Evolutionary conservation across 1,140 invertebrate genomes (phyloP), one percentile per base, ranked within the genome.

Genomic region (Zophobas atratus): DNA sequence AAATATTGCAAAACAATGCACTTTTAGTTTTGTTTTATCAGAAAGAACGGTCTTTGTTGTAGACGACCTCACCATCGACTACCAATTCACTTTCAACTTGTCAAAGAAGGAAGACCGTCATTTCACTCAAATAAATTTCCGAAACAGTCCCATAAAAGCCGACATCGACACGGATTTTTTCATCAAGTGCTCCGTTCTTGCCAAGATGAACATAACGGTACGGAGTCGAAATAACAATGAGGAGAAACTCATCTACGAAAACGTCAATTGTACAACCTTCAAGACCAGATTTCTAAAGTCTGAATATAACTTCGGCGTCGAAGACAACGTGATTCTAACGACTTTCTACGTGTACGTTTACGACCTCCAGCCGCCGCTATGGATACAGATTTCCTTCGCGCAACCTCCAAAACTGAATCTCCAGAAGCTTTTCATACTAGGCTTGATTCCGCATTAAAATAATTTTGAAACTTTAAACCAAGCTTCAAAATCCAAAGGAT

Each of bases 291-390:
- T 99, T 88, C 91, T 93, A 38, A 97, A 98, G 86, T 94, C 95
- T 33, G 95, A 98, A 63, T 96, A 97, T 87, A 91, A 92, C 80
- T 98, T 99, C 89, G 97, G 96, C 8, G 90, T 92, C 4, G 93
- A 94, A 76, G 93, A 96, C 85, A 99, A 98, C 88, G 91, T 93
- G 32, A 94, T 94, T 0, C 84, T 94, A 48, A 98, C 97, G 2
- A 99, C 97, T 0, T 98, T 99, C 87, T 97, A 96, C 86, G 97
- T 99, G 33, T 98, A 98, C 88, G 97, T 99, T 55, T 98, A 97
- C 87, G 95, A 97, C 87, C 98, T 99, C 87, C 92, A 94, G 80
- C 96, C 97, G 48, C 97, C 98, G 3, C 90, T 99, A 41, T 96
- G 94, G 93, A 96, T 99, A 82, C 95, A 98, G 88, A 98, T 98